Percentiles rank a stretch among this genome's conserved stretches.
These are phyloP conservation scores for Cassiopea xamachana DNA, from an alignment of 30 jellyfish, hydroid and myxozoan genomes.

Conservation along the genomic window DNA sequence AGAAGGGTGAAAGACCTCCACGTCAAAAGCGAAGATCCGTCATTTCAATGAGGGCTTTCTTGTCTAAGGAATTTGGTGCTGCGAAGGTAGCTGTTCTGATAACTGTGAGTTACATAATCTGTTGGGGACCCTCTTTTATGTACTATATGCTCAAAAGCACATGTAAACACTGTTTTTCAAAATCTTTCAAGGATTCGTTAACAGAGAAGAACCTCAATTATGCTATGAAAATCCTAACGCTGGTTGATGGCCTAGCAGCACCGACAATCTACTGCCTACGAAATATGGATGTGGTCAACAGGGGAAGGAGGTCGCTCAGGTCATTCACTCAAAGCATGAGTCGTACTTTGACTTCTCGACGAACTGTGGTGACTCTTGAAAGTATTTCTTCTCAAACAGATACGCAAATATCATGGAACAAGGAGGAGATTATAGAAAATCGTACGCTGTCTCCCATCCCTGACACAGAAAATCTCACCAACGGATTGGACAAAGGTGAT, in stretches of 20 bases:
- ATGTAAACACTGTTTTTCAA: slow-evolving; percentile 77
- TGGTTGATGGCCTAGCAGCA: slow-evolving; percentile 91
- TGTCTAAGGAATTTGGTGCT: slow-evolving; percentile 32
- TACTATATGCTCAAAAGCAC: slow-evolving; percentile 60
- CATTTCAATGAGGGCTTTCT: slow-evolving; percentile 5
- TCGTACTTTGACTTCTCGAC: neutral
- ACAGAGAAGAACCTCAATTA: slow-evolving; percentile 66
- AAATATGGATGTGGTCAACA: slow-evolving; percentile 9
- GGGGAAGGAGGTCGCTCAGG: neutral
- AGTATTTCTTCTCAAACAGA: neutral
- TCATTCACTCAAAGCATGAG: neutral
- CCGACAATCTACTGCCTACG: slow-evolving; percentile 87
- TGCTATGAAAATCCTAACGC: slow-evolving; percentile 80
- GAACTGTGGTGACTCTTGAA: neutral
- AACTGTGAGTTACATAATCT: slow-evolving; percentile 67
- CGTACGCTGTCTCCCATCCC: neutral
- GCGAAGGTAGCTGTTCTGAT: slow-evolving; percentile 75
- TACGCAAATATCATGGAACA: neutral
- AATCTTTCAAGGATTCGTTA: slow-evolving; percentile 54
- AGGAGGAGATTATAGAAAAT: neutral
- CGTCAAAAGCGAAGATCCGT: neutral
- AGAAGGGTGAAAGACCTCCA: neutral
- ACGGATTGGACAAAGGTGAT: neutral
- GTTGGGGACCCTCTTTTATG: slow-evolving; percentile 97
- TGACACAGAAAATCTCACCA: neutral